Base-by-base conservation (phyloP, 2,888 invertebrate species). In the Molorchus minor region DNA sequence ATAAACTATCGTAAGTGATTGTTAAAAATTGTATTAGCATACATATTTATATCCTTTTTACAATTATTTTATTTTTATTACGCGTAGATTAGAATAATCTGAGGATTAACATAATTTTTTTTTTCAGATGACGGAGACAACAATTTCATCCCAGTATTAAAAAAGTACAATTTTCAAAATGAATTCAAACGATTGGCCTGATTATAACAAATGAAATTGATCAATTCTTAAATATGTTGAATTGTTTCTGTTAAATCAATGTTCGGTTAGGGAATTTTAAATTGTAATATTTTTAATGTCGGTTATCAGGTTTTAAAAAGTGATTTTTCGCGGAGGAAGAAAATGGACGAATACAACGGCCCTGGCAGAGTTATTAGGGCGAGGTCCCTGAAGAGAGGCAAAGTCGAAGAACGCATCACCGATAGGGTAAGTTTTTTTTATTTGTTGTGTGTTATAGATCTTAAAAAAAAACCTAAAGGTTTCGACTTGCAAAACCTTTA, bases 361-460 rank as follows among this genome's bases (percentile, higher is more conserved):
- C 65, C 64, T 1, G 67, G 66, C 25, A 74, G 89, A 76, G 86
- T 92, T 44, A 84, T 92, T 62, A 85, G 92, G 66, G 91, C 91
- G 71, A 92, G 92, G 19, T 88, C 87, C 29, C 81, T 92, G 71
- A 92, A 92, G 75, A 85, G 92, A 75, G 92, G 92, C 68, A 91
- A 90, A 79, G 87, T 87, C 77, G 92, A 92, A 75, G 88, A 90
- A 69, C 86, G 89, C 56, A 88, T 91, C 59, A 86, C 88, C 46
- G 89, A 91, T 81, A 84, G 91, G 87, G 91, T 91, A 71, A 90
- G 91, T 87, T 62, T 38, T 33, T 35, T 25, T 12, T 8, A 13
- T 41, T 41, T 41, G 5, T 8, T 38, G 12, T 4, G n/a, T n/a
- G n/a, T n/a, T n/a, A n/a, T n/a, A n/a, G n/a, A n/a, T n/a, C n/a